Evolutionary conservation across 2,113 vertebrate species (phyloP), one percentile per base, ranked within the genome.

Genomic region (Pelodiscus sinensis): DNA sequence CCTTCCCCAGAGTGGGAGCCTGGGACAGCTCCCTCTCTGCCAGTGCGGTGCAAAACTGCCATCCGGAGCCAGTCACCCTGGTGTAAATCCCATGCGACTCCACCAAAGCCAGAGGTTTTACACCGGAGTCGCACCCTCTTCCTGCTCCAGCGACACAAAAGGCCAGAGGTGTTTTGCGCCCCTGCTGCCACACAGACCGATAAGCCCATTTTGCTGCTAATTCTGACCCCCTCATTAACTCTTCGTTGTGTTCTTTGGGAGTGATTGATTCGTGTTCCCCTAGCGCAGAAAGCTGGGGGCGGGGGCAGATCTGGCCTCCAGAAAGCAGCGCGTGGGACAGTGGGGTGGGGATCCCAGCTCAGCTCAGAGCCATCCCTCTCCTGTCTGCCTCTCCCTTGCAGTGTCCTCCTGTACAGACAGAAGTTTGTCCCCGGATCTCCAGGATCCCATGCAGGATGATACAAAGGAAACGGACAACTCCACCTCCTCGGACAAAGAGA

Each of bases 341-440:
- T 75, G 84, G 22, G 24, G 27, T 24, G 81, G 79, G 14, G 60
- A 54, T 68, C 24, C 19, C 21, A 22, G 77, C 35, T 92, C 27
- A 90, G 92, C 79, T 89, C 82, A n/a, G 82, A 95, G 92, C 94
- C 94, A 86, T 65, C 84, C 38, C 38, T 44, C 38, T 44, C 38
- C 38, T 44, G 38, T 94, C 90, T 94, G 93, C 86, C 88, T 95
- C 94, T 95, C 94, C 94, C 91, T 94, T 84, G 81, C 98, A 99
- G 99, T 99, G 97, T 99, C 99, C 65, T 99, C 99, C 91, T 99
- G 99, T 97, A 99, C 99, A 90, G 99, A 99, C 97, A 98, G 99
- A 97, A 99, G 99, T 98, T 98, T 99, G 97, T 99, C 99, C 95
- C 99, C 99, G 91, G 99, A 99, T 97, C 98, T 99, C 94, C 99